Percentiles rank a stretch among this genome's conserved stretches.
Conservation (phyloP, 1,140 invertebrate genomes). For the Brachystomella parvula region DNA sequence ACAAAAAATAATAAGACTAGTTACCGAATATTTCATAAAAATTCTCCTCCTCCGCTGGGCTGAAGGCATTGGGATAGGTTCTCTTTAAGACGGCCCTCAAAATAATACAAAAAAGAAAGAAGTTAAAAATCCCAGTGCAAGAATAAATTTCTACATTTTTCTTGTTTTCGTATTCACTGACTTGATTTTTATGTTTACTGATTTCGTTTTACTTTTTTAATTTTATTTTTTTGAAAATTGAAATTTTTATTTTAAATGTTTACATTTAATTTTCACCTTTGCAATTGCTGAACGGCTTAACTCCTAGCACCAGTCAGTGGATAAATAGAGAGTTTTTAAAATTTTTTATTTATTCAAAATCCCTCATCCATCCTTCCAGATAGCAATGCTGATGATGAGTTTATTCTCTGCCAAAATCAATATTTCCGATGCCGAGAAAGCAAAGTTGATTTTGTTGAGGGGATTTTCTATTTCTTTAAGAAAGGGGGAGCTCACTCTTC, state of each 20-base stretch:
- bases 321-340: too few relatives aligned
- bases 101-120: not conserved
- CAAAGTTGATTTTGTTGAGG: not conserved
- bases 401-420: constrained; percentile 4
- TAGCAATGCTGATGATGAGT: not conserved
- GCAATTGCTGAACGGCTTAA: too few relatives aligned
- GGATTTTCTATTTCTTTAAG: not conserved
- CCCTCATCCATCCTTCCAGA: not conserved
- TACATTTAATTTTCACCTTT: too few relatives aligned
- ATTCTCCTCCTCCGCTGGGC: not conserved
- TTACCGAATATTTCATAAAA: not conserved
- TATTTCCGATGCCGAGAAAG: not conserved
- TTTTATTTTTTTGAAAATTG: too few relatives aligned
- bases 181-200: too few relatives aligned
- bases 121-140: too few relatives aligned
- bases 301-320: too few relatives aligned
- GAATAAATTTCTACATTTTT: too few relatives aligned
- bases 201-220: too few relatives aligned
- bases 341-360: too few relatives aligned
- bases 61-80: not conserved
- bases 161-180: too few relatives aligned
- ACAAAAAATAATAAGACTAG: not conserved
- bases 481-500: not conserved
- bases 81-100: not conserved
- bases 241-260: too few relatives aligned